These are phyloP conservation scores for Antedon mediterranea DNA, from an alignment of 53 echinoderm and acorn worm species.

Conservation along the genomic window DNA sequence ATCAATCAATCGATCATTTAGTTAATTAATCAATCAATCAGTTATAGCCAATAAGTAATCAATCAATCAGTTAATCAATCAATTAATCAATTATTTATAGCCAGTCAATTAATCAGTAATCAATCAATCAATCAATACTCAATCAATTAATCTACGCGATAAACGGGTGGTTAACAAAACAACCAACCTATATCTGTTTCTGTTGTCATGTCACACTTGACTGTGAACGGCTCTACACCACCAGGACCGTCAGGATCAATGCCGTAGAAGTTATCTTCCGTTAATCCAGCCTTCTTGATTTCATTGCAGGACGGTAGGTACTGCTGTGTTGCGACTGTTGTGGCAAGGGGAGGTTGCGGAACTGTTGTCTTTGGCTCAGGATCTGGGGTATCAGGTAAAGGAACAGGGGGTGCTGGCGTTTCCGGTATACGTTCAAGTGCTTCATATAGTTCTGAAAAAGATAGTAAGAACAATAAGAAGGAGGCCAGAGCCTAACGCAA, in stretches of 20 bases:
- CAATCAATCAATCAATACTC: too few relatives aligned
- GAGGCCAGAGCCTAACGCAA: too few relatives aligned
- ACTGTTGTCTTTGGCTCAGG: neutral
- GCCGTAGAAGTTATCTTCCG: slow-evolving; percentile 29
- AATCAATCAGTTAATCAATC: too few relatives aligned
- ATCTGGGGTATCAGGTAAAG: neutral
- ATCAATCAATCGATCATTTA: too few relatives aligned
- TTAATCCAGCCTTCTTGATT: slow-evolving; percentile 9
- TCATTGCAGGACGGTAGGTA: slow-evolving; percentile 18
- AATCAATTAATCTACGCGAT: too few relatives aligned
- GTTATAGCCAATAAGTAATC: too few relatives aligned
- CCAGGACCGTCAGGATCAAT: slow-evolving; percentile 27
- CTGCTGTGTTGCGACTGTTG: neutral
- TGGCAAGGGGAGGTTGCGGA: neutral
- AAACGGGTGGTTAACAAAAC: too few relatives aligned
- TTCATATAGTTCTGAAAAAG: neutral
- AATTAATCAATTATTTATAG: too few relatives aligned
- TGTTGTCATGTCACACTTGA: slow-evolving; percentile 4
- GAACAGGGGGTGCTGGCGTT: neutral
- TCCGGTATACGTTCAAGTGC: neutral
- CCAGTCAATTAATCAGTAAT: too few relatives aligned
- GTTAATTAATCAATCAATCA: too few relatives aligned
- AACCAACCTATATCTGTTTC: neutral
- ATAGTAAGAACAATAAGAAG: too few relatives aligned
- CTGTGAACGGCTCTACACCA: slow-evolving; percentile 10